phyloP scores from a whole-genome alignment of 1,140 invertebrate species.

The Leptonema lineaticorne region DNA sequence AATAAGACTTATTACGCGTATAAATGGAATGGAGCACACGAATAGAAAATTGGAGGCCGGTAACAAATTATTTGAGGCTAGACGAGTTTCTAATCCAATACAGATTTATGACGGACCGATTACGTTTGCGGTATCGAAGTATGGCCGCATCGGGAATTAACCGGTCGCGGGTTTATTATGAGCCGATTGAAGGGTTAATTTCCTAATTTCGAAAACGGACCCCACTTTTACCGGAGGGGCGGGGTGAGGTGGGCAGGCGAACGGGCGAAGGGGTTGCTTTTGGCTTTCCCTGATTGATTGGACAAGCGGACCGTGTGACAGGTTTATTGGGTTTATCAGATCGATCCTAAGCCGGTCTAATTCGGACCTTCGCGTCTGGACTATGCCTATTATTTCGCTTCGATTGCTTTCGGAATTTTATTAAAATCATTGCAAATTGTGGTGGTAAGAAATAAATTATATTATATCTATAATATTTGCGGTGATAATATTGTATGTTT shows the following conservation, averaged over 20 bases:
- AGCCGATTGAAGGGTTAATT: slow-evolving; percentile 32
- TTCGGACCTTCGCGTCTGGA: not conserved
- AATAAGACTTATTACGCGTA: too few species aligned
- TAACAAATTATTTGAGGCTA: not conserved
- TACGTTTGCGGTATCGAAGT: not conserved
- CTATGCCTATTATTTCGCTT: too few species aligned
- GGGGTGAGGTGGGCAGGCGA: not conserved
- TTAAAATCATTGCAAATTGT: too few species aligned
- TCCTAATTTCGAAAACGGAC: slow-evolving; percentile 27
- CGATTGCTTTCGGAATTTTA: too few species aligned
- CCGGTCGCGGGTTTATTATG: slow-evolving; percentile 23
- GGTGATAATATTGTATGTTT: too few species aligned
- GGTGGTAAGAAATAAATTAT: too few species aligned
- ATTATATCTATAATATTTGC: too few species aligned
- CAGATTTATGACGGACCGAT: slow-evolving; percentile 14
- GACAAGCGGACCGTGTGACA: slow-evolving; percentile 21
- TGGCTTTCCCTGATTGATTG: slow-evolving; percentile 26
- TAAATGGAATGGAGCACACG: too few species aligned
- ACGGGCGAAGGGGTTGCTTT: not conserved
- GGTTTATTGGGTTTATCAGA: slow-evolving; percentile 36
- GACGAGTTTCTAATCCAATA: not conserved
- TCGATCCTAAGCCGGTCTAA: slow-evolving; percentile 5
- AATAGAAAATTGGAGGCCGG: not conserved
- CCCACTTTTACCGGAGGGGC: too few species aligned
- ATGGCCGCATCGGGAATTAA: slow-evolving; percentile 4